Conservation (phyloP, 2,113 vertebrate species). For the Pomatorhinus ruficollis region DNA sequence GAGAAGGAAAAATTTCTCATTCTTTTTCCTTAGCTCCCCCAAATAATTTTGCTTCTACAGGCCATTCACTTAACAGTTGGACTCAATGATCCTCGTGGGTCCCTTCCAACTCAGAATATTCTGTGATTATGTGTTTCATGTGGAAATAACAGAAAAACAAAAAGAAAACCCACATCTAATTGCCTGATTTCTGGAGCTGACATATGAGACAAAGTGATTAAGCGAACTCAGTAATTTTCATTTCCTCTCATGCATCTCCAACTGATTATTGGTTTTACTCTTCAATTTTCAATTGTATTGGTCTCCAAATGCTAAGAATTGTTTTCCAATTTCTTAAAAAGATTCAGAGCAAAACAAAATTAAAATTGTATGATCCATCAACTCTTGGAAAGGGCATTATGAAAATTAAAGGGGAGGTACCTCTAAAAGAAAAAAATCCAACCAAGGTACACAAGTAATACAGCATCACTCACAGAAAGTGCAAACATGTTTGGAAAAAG, state of each 20-base stretch:
- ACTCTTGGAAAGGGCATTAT: background rate
- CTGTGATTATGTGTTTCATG: too few relatives aligned
- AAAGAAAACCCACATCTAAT: background rate
- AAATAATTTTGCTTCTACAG: background rate
- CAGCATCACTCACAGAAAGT: background rate
- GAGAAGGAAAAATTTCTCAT: background rate
- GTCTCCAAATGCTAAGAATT: background rate
- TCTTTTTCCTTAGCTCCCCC: background rate
- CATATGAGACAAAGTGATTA: background rate
- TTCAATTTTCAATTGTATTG: background rate
- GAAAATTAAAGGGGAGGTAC: background rate
- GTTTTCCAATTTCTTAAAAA: background rate
- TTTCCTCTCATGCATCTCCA: background rate
- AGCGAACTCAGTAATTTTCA: background rate
- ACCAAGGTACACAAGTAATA: background rate
- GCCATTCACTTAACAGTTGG: background rate
- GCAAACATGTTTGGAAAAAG: background rate
- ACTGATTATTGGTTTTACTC: background rate
- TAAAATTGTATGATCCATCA: background rate
- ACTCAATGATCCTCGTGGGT: background rate
- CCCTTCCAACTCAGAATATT: background rate
- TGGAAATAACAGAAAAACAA: too few relatives aligned
- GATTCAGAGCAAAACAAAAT: background rate
- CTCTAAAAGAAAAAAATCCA: background rate
- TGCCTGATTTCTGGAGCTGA: background rate